These are phyloP conservation scores for Plectrocnemia conspersa DNA, from an alignment of 1,140 invertebrate genomes.

Conservation along the genomic window DNA sequence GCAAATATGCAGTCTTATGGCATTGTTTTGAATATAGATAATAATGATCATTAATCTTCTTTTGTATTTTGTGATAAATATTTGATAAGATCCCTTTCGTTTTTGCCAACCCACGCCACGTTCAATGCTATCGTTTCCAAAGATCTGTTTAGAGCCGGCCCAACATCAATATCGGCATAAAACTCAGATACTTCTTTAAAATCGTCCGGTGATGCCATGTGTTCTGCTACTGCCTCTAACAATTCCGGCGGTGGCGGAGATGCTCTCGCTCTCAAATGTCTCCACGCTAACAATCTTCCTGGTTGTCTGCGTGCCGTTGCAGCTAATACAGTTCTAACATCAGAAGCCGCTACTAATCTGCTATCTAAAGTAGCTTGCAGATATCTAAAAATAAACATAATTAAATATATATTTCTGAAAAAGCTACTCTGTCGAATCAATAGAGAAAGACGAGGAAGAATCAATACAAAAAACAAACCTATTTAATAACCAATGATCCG, in stretches of 20 bases:
- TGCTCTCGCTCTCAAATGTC: conserved; percentile 68
- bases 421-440: not conserved
- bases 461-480: conserved; percentile 37
- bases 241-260: conserved; percentile 55
- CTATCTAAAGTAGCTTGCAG: conserved; percentile 57
- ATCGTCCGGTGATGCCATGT: conserved; percentile 69
- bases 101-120: conserved; percentile 68
- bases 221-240: conserved; percentile 63
- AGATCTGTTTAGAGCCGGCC: conserved; percentile 68
- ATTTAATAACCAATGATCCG: conserved; percentile 68
- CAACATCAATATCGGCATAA: conserved; percentile 63
- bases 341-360: conserved; percentile 62
- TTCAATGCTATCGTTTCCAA: conserved; percentile 73
- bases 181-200: conserved; percentile 67
- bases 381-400: conserved; percentile 47
- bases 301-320: conserved; percentile 67
- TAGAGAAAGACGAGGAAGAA: not conserved
- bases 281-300: conserved; percentile 69
- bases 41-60: conserved; percentile 5
- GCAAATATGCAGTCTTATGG: conserved; percentile 5
- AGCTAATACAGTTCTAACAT: conserved; percentile 63
- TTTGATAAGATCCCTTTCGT: conserved; percentile 47
- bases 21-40: not conserved
- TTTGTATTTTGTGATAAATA: conserved; percentile 16
- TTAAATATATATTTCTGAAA: not conserved